Base-by-base conservation (phyloP, 2,113 vertebrate genomes). In the Microtus richardsoni region DNA sequence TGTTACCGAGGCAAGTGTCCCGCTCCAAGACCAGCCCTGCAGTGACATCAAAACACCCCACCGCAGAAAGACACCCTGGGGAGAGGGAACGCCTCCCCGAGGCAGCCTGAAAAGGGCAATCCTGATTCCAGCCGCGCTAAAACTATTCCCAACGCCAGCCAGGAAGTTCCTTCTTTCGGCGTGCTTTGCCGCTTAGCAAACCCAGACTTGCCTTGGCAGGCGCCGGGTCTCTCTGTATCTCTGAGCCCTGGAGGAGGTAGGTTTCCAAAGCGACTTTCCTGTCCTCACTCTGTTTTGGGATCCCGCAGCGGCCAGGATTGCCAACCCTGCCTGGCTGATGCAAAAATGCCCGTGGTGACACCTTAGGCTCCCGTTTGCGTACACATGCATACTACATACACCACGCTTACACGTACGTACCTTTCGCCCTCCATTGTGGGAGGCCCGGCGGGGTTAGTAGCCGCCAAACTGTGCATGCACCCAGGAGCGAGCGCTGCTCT, bases 401-500 rank as follows among this genome's bases (percentile, higher is more conserved):
- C 93, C 89, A 47, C 70, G 88, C 77, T 95, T 85, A 77, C 7
- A 95, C 60, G 90, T 58, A 97, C 98, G 82, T 91, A 98, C 98
- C 98, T 98, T 97, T 98, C 98, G 82, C 98, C 97, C 95, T 98
- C 98, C 98, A 98, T 98, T 17, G 97, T 96, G 96, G 86, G 95
- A 97, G 89, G 97, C 97, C 98, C 97, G 83, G 94, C 82, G 1
- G 52, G 91, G 89, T 82, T 64, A 79, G 93, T 8, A 93, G 95
- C 85, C 30, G 88, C 77, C 77, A 96, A 94, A 88, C 94, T 94
- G 88, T 78, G 96, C 96, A 70, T 88, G 95, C n/a, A 94, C 88
- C 49, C 21, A 54, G 64, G 89, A 96, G 88, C 87, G 73, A 77
- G 92, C 54, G 94, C 97, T 62, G 74, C 70, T 68, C 94, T 47